Base-by-base conservation (phyloP, 1,140 invertebrate species). In the Hesperophylax magnus region DNA sequence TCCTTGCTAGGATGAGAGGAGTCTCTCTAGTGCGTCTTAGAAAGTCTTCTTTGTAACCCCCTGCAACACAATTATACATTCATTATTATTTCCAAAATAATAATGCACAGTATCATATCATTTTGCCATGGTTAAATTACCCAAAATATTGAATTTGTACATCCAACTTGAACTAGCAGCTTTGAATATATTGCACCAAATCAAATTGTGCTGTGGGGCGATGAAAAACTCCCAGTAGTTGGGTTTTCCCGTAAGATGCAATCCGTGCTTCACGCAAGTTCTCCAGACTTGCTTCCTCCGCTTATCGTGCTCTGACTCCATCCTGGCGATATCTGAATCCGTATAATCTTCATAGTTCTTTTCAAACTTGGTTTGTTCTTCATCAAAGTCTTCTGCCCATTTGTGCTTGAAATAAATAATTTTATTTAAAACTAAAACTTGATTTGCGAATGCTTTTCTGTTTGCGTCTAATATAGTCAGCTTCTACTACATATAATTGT, bases 171-270 rank as follows among this genome's bases (percentile, higher is more conserved):
- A 94, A 81, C 94, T 95, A 8, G 94, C 95, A 52, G 95, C 94
- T 90, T 95, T 95, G 86, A 95, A 95, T 74, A 95, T 92, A 86
- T 95, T 95, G 86, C 94, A 95, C 94, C 94, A 95, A 11, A 94
- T 93, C 18, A 95, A 86, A 83, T 92, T 93, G 83, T 94, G 92
- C 47, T 92, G 91, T 61, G 92, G 91, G 85, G 94, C 94, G 65
- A 95, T 92, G 84, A 95, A 93, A 86, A 95, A 95, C 85, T 95
- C 94, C 91, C 94, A 94, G 56, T 86, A 87, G 78, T 90, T 90
- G 17, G 89, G 86, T 15, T 80, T 69, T 58, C 87, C 85, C 9
- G 82, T 84, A 20, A 52, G 56, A 22, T 82, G 78, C 60, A 84
- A 71, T 20, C 75, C 74, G 31, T 80, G 24, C 63, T 84, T 84